Evolutionary conservation across 1,140 invertebrate genomes (phyloP), one percentile per base, ranked within the genome.

Genomic region (Paraescarpia echinospica): DNA sequence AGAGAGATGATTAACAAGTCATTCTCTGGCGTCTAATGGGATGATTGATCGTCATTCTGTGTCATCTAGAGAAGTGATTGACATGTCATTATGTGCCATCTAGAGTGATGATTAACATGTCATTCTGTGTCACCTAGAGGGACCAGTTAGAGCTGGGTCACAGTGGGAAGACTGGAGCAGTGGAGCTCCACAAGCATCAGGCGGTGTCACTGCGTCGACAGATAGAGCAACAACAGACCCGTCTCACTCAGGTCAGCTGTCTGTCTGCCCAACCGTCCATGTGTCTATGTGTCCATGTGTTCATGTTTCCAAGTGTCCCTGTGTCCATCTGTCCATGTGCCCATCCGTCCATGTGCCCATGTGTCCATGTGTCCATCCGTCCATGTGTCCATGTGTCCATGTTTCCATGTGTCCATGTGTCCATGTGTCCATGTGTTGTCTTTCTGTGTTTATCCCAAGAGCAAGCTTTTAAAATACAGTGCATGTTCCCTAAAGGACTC

Each of bases 171-270:
- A 41, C 34, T 34, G 90, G 90, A 18, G n/a, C 34, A 12, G 90
- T 90, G 35, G 90, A 90, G n/a, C 90, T 34, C 22, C 90, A 90
- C 90, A 90, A 90, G n/a, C 90, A 31, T 34, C 90, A 90, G n/a
- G 35, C 35, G 4, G 35, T 33, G 14, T 90, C 90, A 41, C 90
- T 90, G 34, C 34, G 90, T 41, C 34, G 35, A 33, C 90, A 90
- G 90, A 90, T 90, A 34, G 90, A 90, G 90, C 34, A 90, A 90
- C 35, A 90, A 90, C 90, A 90, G 35, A 90, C 90, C 14, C 90
- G 35, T 31, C 90, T 34, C n/a, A 90, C 90, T 34, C 18, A 90
- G 59, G 59, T 77, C 2, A 77, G 59, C 59, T 31, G 27, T 27
- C 59, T 31, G 2, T 77, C 59, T 77, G 48, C 18, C 59, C 59